Evolutionary conservation across 2,113 vertebrate genomes (phyloP).

Genomic region (Platichthys stellatus): DNA sequence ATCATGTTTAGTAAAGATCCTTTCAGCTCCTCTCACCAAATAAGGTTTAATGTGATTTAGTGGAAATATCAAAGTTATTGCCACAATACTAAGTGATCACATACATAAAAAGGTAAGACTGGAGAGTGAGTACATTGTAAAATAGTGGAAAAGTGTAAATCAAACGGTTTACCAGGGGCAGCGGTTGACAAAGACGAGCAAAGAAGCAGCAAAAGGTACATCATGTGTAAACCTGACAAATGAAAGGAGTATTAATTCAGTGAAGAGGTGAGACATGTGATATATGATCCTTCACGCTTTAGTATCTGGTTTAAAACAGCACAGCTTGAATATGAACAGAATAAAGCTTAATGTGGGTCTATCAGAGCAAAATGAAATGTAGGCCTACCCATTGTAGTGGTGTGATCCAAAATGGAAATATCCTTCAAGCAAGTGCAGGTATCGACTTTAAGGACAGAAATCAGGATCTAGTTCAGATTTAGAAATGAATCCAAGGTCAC

Average conservation of each 20-base stretch:
- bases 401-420: not conserved
- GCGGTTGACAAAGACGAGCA: fast-evolving
- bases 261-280: not conserved
- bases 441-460: not conserved
- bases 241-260: not conserved
- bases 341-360: not conserved
- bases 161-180: conserved; percentile 22
- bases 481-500: not conserved
- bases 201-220: not conserved
- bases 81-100: no score
- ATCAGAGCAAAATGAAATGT: not conserved
- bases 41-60: no score
- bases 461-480: not conserved
- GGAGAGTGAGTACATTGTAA: no score
- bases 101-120: no score
- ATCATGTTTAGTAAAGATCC: no score
- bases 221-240: not conserved
- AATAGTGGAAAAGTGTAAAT: no score
- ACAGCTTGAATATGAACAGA: not conserved
- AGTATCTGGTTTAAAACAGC: not conserved
- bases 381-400: conserved; percentile 34
- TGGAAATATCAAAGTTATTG: no score
- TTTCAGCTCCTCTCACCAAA: no score
- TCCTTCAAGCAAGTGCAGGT: not conserved
- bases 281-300: not conserved